Evolutionary conservation across 2,113 vertebrate species (phyloP).

Genomic region (Limnothrissa miodon): DNA sequence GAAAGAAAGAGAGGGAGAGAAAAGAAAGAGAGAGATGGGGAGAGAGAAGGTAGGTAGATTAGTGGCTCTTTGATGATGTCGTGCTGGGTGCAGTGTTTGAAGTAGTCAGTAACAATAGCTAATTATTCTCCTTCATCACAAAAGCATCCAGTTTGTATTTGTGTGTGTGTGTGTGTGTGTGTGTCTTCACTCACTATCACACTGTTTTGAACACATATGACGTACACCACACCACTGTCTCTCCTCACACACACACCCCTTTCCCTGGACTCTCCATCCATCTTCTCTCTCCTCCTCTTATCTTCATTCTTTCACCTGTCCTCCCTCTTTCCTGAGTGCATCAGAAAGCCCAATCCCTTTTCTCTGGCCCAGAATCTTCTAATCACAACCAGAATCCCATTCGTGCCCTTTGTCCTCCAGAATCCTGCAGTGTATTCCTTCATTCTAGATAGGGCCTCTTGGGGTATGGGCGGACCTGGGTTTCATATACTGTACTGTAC

Average conservation of each 20-base stretch:
- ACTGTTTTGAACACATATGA: neutral
- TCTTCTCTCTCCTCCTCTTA: neutral
- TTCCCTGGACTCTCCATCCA: neutral
- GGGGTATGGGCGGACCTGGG: no score
- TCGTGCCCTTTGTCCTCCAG: no score
- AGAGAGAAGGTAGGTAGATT: neutral
- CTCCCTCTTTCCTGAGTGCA: neutral
- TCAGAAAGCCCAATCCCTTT: neutral
- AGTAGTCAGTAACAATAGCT: slow-evolving; percentile 11
- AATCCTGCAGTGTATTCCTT: no score
- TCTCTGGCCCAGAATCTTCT: neutral
- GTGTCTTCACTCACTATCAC: neutral
- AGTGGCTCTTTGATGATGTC: neutral
- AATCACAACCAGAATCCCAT: no score
- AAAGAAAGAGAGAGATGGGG: neutral
- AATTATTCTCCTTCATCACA: neutral
- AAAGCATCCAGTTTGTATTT: neutral
- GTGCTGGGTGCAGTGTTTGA: neutral
- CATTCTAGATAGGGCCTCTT: no score
- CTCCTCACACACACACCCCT: neutral
- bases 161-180: neutral
- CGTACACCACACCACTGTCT: neutral
- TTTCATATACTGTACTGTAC: no score
- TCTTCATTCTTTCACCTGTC: neutral
- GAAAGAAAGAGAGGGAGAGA: neutral